Evolutionary conservation across 1,140 invertebrate species (phyloP), one percentile per base, ranked within the genome.

Genomic region (Melitaea cinxia): DNA sequence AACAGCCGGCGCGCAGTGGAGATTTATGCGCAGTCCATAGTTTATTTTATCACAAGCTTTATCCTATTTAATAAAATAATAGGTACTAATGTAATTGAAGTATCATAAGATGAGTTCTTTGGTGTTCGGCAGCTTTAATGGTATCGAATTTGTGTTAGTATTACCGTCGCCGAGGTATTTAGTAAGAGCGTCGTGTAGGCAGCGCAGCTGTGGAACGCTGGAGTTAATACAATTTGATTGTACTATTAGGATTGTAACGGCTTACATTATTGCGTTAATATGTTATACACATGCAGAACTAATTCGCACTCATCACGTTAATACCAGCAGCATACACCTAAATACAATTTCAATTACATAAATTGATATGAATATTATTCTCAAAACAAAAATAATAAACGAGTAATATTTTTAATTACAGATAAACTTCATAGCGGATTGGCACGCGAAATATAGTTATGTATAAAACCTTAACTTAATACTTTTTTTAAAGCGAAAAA

Each of bases 221-320:
- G 42, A 57, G 62, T 52, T 65, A 57, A 65, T 65, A 39, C 62
- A 30, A n/a, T 65, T 57, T 65, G 62, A 65, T 57, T 57, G 62
- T 42, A 39, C 54, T 17, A 52, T 57, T 57, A 65, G 62, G 62
- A 65, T 57, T 57, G 30, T 47, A 47, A 57, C 47, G 54, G 62
- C 62, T 65, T 65, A 65, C 62, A 58, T 58, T 58, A 58, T 47
- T 49, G 62, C 37, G 14, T 30, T 57, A 56, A 57, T 65, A 39
- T 49, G 33, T 58, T 58, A 49, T 49, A 30, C 56, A 33, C 15
- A 15, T 33, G 56, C 23, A 15, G 42, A 12, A 21, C 23, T 47
- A 47, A 47, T 47, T 10, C 42, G 14, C 19, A 47, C 7, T 2
- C 3, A 4, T 24, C 0, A 42, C 15, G 7, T 42, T 1, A 7